Conservation (phyloP, 2,113 vertebrate species). For the Crocuta crocuta region DNA sequence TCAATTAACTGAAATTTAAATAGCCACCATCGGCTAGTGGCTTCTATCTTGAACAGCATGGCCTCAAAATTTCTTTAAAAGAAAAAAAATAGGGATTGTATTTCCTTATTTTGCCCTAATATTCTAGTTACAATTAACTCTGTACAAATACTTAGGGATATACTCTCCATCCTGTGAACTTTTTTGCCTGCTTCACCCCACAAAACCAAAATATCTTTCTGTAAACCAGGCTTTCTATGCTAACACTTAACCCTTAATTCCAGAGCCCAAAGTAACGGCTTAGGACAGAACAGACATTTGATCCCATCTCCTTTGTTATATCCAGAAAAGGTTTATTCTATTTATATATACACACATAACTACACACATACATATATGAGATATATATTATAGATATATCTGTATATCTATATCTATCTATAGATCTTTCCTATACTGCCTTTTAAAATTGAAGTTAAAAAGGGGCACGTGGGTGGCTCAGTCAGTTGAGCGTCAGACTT, state of each 20-base stretch:
- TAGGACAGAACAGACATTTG: background rate
- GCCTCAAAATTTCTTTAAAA: background rate
- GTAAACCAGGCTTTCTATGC: background rate
- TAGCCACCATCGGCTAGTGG: background rate
- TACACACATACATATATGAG: background rate
- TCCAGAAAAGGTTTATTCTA: background rate
- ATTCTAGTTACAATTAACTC: background rate
- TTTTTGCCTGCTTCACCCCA: background rate
- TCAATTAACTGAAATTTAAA: background rate
- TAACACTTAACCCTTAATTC: background rate
- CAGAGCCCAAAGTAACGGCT: background rate
- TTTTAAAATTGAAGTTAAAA: background rate
- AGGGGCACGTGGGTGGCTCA: too few relatives aligned
- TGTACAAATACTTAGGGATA: background rate
- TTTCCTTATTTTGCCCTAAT: background rate
- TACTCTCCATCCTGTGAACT: background rate
- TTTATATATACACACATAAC: background rate
- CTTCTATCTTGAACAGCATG: background rate
- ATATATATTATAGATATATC: background rate
- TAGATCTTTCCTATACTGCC: background rate
- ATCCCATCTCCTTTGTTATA: background rate
- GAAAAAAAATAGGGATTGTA: background rate
- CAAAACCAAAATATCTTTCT: background rate
- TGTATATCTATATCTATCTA: too few relatives aligned
- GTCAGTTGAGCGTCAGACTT: too few relatives aligned